Percentiles rank a stretch among this genome's conserved stretches.
phyloP scores from a whole-genome alignment of 2,797 vertebrate species.

The Paguma larvata region DNA sequence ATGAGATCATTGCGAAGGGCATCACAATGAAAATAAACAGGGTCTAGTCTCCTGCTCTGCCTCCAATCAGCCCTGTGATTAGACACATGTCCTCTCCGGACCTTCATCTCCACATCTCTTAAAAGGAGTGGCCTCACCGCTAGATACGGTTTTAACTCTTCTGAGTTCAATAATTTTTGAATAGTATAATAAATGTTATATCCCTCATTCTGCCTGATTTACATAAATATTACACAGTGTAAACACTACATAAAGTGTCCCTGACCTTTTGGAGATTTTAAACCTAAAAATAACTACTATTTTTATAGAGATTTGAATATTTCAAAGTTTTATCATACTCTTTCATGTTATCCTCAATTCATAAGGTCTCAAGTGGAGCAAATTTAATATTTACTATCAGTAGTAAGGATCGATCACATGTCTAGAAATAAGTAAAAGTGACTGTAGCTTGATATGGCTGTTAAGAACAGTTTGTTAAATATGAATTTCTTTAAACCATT shows the following conservation, averaged over 20 bases:
- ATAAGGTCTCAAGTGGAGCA: neutral
- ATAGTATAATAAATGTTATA: neutral
- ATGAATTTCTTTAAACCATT: neutral
- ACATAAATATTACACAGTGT: neutral
- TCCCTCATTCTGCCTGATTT: neutral
- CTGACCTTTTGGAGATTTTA: neutral
- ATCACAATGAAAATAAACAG: neutral
- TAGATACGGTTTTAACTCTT: neutral
- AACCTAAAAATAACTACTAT: neutral
- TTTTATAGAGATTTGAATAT: neutral
- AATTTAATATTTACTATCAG: neutral
- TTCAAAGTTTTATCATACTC: neutral
- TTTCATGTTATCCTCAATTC: neutral
- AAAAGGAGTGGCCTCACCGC: neutral
- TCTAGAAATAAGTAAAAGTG: neutral
- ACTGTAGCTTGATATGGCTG: neutral
- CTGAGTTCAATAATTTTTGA: neutral
- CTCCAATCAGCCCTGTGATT: neutral
- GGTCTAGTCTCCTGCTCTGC: neutral
- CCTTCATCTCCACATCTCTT: neutral
- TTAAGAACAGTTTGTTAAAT: neutral
- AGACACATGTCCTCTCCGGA: fast-evolving
- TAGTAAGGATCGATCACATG: neutral
- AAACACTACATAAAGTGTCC: neutral
- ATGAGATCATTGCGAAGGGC: neutral